These are phyloP conservation scores for Drosophila sulfurigaster DNA, from an alignment of 1,140 invertebrate genomes.

Conservation along the genomic window DNA sequence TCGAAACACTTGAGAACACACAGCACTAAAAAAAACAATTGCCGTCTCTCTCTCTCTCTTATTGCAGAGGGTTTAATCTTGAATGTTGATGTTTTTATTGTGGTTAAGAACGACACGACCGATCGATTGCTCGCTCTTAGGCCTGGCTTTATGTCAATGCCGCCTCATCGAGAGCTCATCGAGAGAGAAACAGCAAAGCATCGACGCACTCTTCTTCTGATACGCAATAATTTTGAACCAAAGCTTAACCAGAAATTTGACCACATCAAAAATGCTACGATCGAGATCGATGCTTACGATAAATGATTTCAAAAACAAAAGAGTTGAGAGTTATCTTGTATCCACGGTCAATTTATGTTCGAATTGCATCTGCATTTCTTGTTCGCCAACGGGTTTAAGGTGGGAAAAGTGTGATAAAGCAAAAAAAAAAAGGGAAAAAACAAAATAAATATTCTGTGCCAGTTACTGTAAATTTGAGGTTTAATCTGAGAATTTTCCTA, in stretches of 20 bases:
- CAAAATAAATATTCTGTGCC: conserved; percentile 4
- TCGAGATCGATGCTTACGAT: neutral
- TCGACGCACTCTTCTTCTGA: conserved; percentile 42
- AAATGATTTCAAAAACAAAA: neutral
- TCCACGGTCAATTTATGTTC: conserved; percentile 30
- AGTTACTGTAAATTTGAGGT: conserved; percentile 33
- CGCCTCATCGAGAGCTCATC: conserved; percentile 19
- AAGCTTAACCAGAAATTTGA: conserved; percentile 50
- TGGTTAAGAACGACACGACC: conserved; percentile 39
- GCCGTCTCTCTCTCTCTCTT: neutral
- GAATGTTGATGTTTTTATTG: neutral
- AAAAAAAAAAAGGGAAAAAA: neutral
- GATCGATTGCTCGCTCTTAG: conserved; percentile 37
- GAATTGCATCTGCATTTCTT: conserved; percentile 22
- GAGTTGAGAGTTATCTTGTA: conserved; percentile 10
- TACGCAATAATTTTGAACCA: conserved; percentile 49
- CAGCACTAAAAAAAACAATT: conserved; percentile 5
- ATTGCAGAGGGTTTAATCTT: neutral
- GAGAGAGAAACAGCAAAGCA: conserved; percentile 31
- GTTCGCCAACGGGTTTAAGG: neutral
- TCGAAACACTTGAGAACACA: conserved; percentile 29
- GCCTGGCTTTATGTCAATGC: conserved; percentile 23
- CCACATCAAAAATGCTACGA: conserved; percentile 50
- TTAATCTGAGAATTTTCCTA: conserved; percentile 51
- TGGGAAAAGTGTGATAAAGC: conserved; percentile 6